Evolutionary conservation across 1,140 invertebrate species (phyloP).

Genomic region (Dolichoris vasculosae): DNA sequence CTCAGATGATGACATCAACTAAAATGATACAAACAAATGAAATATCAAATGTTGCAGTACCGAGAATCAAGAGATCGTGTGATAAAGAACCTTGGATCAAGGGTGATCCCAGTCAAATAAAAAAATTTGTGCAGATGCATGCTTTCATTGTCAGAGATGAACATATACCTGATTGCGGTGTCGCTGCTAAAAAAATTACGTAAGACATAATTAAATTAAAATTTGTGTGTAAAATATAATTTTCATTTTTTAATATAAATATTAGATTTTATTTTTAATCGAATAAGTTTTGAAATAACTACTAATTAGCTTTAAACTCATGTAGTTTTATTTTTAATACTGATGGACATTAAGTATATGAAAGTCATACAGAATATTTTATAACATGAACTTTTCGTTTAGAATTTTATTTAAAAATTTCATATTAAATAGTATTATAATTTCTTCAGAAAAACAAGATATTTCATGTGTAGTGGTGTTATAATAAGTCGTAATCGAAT

Average conservation of each 20-base stretch:
- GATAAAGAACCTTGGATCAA: constrained; percentile 54
- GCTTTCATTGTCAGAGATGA: constrained; percentile 59
- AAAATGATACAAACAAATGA: neutral
- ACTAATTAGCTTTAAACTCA: too few relatives aligned
- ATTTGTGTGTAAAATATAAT: too few relatives aligned
- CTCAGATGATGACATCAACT: neutral
- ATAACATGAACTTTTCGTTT: neutral
- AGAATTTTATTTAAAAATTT: neutral
- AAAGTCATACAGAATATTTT: too few relatives aligned
- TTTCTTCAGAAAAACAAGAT: constrained; percentile 53
- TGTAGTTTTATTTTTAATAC: too few relatives aligned
- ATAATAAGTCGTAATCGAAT: constrained; percentile 52
- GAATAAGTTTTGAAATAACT: too few relatives aligned
- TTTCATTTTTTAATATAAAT: too few relatives aligned
- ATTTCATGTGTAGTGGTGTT: constrained; percentile 58
- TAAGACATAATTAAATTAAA: constrained; percentile 37
- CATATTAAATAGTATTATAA: neutral
- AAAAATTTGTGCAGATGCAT: constrained; percentile 55
- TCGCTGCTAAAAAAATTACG: constrained; percentile 49
- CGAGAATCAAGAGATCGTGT: neutral
- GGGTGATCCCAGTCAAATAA: constrained; percentile 41
- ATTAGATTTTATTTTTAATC: too few relatives aligned
- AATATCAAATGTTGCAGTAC: neutral
- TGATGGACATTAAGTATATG: too few relatives aligned
- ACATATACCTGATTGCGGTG: constrained; percentile 53